Base-by-base conservation (phyloP, 2,113 vertebrate genomes). In the Pseudolaguvia tuberculata region DNA sequence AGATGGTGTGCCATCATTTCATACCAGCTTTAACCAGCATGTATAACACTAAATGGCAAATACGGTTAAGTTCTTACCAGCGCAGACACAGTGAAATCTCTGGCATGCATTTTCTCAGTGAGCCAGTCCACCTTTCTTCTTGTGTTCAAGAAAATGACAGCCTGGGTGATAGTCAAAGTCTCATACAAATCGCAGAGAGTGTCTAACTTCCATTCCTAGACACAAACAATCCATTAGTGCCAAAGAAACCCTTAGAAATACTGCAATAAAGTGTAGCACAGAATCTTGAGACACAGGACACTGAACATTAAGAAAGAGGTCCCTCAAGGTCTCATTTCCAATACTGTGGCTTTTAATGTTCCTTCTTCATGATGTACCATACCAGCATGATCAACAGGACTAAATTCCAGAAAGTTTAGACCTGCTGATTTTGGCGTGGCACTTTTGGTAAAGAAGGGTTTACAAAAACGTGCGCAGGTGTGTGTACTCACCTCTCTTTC, bases 121-220 rank as follows among this genome's bases (percentile, higher is more conserved):
- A 99, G 87, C 97, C 97, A 99, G 88, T 99, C 97, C 2, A 99
- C 97, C 90, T 98, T 99, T 90, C 95, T 95, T 85, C 96, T 94
- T 47, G 97, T 99, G 82, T 98, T 99, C 80, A 98, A 93, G 82
- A 99, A 99, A 85, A 99, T 99, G 65, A 99, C 97, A 66, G 96
- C 97, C 87, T 99, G 96, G 9, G 96, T 99, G 90, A 99, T 99
- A 0, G 96, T 98, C 86, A 99, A 85, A 0, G 96, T 98, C 81
- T 99, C 97, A 18, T 98, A 98, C 84, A 99, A 84, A 86, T 99
- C 96, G 80, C 96, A 99, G 42, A 98, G 92, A 2, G 96, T 98
- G 88, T 99, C 96, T 88, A 99, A 84, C 83, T 99, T 99, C 96
- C 96, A 98, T 80, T 99, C 97, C 97, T 99, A 73, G 4, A 82